Evolutionary conservation across 2,888 invertebrate genomes (phyloP), one percentile per base, ranked within the genome.

Genomic region (Tridacna gigas): DNA sequence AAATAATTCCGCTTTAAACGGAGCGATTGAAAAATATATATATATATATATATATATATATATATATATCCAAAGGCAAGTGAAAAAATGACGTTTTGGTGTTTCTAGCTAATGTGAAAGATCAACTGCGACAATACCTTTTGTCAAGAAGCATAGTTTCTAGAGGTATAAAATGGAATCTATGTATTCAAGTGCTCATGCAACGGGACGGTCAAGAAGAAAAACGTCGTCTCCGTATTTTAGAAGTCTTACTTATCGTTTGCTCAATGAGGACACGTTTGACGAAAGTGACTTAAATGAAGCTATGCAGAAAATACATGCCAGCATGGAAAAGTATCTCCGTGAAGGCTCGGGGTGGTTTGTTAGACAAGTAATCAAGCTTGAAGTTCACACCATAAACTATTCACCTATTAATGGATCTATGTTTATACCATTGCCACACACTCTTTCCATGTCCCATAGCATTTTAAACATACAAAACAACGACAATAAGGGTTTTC

Each of bases 401-500:
- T 83, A 83, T 71, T 51, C 51, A 77, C 86, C 86, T 7, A 12
- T 83, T n/a, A 5, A n/a, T 5, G 86, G 83, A 12, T 86, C 86
- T 15, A 74, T 69, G 11, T 83, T 79, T 60, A 69, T 86, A 26
- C 47, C 56, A 0, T 51, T 86, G 61, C 86, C 86, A 22, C 28
- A 2, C 13, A 75, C 80, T 25, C 22, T n/a, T n/a, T n/a, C 82
- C 0, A 0, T 15, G 15, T 65, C 47, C n/a, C n/a, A 51, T 11
- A 20, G 79, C 26, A 20, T 86, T n/a, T 47, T 86, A 22, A 86
- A 86, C 60, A 81, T 83, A n/a, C 22, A 79, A 56, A 86, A n/a
- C n/a, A n/a, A n/a, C n/a, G n/a, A 86, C 61, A 47, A 83, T 15
- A 83, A 79, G n/a, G 83, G 86, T 66, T 86, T 86, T 71, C n/a